Evolutionary conservation across 2,113 vertebrate species (phyloP).

Genomic region (Nesogale talazaci): DNA sequence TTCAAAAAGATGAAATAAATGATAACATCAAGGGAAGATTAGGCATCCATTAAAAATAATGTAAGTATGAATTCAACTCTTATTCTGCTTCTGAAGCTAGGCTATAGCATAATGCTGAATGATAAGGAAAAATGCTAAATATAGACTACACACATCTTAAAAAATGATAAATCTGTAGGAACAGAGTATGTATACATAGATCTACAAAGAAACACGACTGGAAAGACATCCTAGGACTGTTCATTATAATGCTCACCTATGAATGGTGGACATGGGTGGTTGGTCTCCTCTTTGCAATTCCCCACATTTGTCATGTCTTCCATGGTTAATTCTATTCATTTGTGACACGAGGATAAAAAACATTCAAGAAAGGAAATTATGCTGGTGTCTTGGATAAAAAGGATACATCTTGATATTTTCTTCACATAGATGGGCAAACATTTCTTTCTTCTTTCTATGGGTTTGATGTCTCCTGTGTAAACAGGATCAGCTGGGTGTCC

Average conservation of each 20-base stretch:
- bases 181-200: no score
- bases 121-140: background rate
- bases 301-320: no score
- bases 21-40: background rate
- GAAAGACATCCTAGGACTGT: constrained; percentile 13
- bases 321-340: background rate
- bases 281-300: background rate
- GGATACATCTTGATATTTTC: background rate
- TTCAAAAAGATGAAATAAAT: background rate
- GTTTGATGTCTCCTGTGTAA: background rate
- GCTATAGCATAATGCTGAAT: background rate
- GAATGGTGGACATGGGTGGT: background rate
- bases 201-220: background rate
- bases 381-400: background rate
- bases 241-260: background rate
- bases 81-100: background rate
- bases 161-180: no score
- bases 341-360: background rate
- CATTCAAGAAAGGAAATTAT: background rate
- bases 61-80: background rate
- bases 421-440: background rate
- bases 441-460: constrained; percentile 1
- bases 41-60: constrained; percentile 19
- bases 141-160: background rate
- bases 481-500: background rate